Base-by-base conservation (phyloP, 1,140 invertebrate genomes). In the Uloborus diversus region DNA sequence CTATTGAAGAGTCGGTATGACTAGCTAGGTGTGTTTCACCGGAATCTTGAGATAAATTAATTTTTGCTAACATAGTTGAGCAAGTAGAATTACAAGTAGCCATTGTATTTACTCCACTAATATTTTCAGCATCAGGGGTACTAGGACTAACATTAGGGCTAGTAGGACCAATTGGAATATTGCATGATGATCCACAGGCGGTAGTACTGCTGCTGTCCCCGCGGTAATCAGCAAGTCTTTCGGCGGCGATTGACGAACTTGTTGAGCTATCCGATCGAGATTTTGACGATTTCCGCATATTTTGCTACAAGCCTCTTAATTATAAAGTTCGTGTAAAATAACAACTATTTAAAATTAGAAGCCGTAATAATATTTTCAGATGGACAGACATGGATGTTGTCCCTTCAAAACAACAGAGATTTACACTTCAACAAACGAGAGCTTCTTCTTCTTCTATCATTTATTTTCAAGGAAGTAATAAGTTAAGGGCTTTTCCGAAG, bases 101-200 rank as follows among this genome's bases (percentile, higher is more conserved):
- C 20, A 7, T 28, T 25, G 57, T 1, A 28, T 9, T 28, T 13
- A 0, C 30, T 9, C 7, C 27, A 42, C 27, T 53, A 7, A 30
- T 51, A 25, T 53, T 76, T 23, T 49, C 71, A 33, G 30, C 20
- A 17, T 76, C 71, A 37, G 71, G 42, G 20, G 71, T 53, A 65
- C 27, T 76, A 76, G 71, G 71, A 76, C 71, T 76, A 76, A 76
- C 33, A 56, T 76, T 76, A 76, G 71, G 71, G 71, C 71, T 76
- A 73, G 32, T 17, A 13, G 57, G 28, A 28, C 56, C 69, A 25
- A 69, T 9, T n/a, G 66, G 28, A 20, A 47, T 23, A 33, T 27
- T 20, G 49, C 30, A 33, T 17, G 30, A 70, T 20, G 51, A 51
- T 33, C 35, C 59, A 25, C 37, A 42, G 30, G 59, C 71, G n/a